Evolutionary conservation across 2,888 invertebrate species (phyloP), one percentile per base, ranked within the genome.

Genomic region (Megastigmus dorsalis): DNA sequence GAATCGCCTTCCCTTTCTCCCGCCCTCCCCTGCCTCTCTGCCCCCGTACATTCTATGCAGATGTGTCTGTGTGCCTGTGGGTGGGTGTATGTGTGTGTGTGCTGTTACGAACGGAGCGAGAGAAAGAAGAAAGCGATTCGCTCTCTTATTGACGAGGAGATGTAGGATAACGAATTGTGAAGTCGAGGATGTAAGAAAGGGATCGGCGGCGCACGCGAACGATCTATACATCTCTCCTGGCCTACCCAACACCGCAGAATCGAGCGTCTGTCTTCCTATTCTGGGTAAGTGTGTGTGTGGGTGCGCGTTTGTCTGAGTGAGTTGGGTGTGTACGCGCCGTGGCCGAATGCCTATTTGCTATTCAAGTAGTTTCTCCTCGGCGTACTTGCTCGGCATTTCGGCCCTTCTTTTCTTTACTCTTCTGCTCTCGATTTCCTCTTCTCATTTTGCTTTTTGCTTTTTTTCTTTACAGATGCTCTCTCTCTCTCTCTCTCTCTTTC

Each of bases 321-420:
- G 3, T 7, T 6, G 30, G 5, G 18, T 7, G 41, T 30, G 7
- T 1, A 4, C 23, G 43, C 18, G 43, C 43, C n/a, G 10, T 38
- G 50, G 23, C 10, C 78, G 69, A 79, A 82, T 78, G 78, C 76
- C 81, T 80, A 78, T 80, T 84, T 83, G 79, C 75, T 81, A 82
- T 84, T 83, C 84, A 78, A 80, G 78, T 79, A 77, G 79, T 73
- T 76, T 75, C 76, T 76, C 78, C 75, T 79, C 79, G 75, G 63
- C 74, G 71, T n/a, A n/a, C 78, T 73, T 79, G 74, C 73, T 77
- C 3, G 13, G 50, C 62, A 13, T 63, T 62, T 15, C 33, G 54
- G 15, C 30, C 26, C 18, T 33, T 43, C 15, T 43, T 38, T 79
- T n/a, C 28, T 20, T n/a, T 43, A n/a, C 30, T 26, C 23, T 60